Evolutionary conservation across 1,140 invertebrate species (phyloP).

Genomic region (Macrotrachela quadricornifera): DNA sequence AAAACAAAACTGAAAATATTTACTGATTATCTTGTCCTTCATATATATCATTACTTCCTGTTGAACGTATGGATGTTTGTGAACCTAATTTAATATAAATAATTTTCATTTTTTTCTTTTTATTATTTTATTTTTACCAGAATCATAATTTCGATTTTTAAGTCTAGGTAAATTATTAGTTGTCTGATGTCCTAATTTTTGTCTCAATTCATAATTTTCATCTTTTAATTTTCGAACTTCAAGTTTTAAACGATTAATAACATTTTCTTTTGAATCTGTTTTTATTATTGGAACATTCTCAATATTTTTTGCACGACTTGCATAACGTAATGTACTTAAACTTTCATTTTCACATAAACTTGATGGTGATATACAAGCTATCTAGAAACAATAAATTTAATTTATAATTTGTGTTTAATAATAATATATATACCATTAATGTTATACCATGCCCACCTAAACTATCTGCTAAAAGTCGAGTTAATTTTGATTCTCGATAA

Average conservation of each 20-base stretch:
- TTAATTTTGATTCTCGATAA: slow-evolving; percentile 30
- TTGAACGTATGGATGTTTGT: too few species aligned
- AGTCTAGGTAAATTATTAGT: too few species aligned
- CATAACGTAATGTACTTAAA: slow-evolving; percentile 28
- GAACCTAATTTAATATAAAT: too few species aligned
- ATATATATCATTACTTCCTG: too few species aligned
- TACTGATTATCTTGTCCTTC: too few species aligned
- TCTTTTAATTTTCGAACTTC: slow-evolving; percentile 38
- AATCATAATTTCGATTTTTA: too few species aligned
- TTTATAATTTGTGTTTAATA: neutral
- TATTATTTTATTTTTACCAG: too few species aligned
- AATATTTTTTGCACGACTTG: slow-evolving; percentile 26
- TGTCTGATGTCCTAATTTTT: slow-evolving; percentile 17
- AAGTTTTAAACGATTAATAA: slow-evolving; percentile 65
- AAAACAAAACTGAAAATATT: too few species aligned
- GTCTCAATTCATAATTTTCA: slow-evolving; percentile 26
- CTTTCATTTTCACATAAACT: slow-evolving; percentile 22
- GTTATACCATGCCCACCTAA: slow-evolving; percentile 26
- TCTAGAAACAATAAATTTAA: slow-evolving; percentile 14
- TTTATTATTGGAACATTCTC: slow-evolving; percentile 26
- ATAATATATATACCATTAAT: slow-evolving; percentile 20
- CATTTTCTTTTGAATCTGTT: slow-evolving; percentile 69
- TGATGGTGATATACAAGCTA: slow-evolving; percentile 26
- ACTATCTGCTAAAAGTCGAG: slow-evolving; percentile 31
- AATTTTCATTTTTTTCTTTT: too few species aligned